Evolutionary conservation across 2,113 vertebrate species (phyloP), one percentile per base, ranked within the genome.

Genomic region (Cygnus buccinator): DNA sequence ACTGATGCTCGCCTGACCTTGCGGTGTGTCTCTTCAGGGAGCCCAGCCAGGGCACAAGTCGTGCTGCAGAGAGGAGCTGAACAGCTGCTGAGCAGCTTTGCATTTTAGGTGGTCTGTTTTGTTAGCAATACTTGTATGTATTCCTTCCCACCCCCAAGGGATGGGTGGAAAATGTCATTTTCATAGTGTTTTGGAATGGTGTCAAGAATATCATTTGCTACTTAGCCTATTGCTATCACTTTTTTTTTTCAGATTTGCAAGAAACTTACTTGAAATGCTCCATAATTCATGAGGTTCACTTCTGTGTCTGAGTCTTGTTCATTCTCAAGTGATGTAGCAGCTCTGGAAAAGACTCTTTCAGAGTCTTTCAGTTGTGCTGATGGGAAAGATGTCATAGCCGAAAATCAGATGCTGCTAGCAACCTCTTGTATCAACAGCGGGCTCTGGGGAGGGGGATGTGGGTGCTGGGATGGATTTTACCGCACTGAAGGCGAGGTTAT

Each of bases 201-300:
- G 57, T 57, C 88, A 81, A 26, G 57, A 55, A 61, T 84, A 77
- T 81, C 0, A 54, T 88, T 93, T 95, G 61, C 33, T 81, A 14
- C 83, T 71, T 81, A 75, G 72, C 50, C 46, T 52, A 31, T 71
- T 5, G 8, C 72, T 65, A 4, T 46, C 41, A 7, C 46, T 54
- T 84, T 50, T 67, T 67, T 81, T 48, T 48, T 48, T 48, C 31
- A 59, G 75, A 33, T 92, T 93, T 70, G 25, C 37, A 23, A 50
- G n/a, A 37, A 31, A 63, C 26, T 55, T n/a, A 15, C 77, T 94
- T 85, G 29, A 75, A 77, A 66, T 90, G 67, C n/a, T 96, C 62
- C 29, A 63, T 91, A 85, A 63, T 93, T 93, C 46, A 67, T 71
- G 75, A 88, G 75, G 35, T 88, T 92, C 20, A 5, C 46, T 93